Evolutionary conservation across 2,888 invertebrate genomes (phyloP).

Genomic region (Cephonodes hylas): DNA sequence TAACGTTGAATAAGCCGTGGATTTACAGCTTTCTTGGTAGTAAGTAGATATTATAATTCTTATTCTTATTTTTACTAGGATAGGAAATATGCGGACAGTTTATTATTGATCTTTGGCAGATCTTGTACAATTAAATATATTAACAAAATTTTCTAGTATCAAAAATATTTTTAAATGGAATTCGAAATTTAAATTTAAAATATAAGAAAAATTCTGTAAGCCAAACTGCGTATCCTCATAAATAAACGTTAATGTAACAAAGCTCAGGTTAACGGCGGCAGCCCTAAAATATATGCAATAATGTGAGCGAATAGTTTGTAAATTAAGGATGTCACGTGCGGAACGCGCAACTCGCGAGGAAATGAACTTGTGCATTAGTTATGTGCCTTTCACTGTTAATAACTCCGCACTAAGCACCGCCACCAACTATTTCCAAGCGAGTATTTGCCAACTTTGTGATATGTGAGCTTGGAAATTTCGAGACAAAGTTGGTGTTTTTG

Average conservation of each 20-base stretch:
- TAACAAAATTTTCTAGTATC: too few relatives aligned
- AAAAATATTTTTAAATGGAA: neutral
- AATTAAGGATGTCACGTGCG: slow-evolving; percentile 46
- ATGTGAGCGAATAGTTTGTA: slow-evolving; percentile 25
- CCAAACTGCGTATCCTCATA: neutral
- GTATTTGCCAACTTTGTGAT: neutral
- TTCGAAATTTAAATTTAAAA: neutral
- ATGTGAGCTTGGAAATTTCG: neutral
- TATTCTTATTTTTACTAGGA: too few relatives aligned
- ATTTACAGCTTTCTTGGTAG: too few relatives aligned
- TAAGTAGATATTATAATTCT: too few relatives aligned
- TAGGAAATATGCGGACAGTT: too few relatives aligned
- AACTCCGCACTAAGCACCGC: slow-evolving; percentile 15
- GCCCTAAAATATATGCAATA: slow-evolving; percentile 21
- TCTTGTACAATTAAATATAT: too few relatives aligned
- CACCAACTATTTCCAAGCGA: neutral
- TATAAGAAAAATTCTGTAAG: too few relatives aligned
- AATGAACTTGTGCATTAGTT: slow-evolving; percentile 46
- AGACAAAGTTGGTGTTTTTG: too few relatives aligned
- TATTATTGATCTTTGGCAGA: too few relatives aligned
- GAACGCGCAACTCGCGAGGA: slow-evolving; percentile 27
- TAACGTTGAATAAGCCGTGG: too few relatives aligned
- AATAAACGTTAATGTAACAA: neutral
- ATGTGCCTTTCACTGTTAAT: slow-evolving; percentile 16
- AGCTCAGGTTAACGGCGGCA: slow-evolving; percentile 17